Evolutionary conservation across 1,140 invertebrate species (phyloP), one percentile per base, ranked within the genome.

Genomic region (Drosophila micromelanica): DNA sequence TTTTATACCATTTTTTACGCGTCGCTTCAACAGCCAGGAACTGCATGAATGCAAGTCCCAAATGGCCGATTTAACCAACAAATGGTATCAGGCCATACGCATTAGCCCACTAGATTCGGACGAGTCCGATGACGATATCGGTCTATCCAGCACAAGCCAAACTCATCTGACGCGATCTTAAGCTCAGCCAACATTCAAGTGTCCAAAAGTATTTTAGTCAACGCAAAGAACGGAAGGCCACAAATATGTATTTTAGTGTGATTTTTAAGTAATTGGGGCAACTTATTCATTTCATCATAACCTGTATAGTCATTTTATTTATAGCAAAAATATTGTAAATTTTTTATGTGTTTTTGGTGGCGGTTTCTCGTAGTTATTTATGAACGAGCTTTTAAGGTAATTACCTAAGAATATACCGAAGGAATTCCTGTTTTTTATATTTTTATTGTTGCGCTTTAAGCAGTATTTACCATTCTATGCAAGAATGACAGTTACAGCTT

Each of bases 1-100:
- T 93, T 95, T 99, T 57, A 97, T 97, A 73, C 98, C 98, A 5
- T 98, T 99, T 92, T 99, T 99, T 91, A 99, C 98, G 1, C 93
- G 98, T 69, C 94, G 97, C 72, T 98, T 99, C 86, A 99, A 98
- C 20, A 97, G 98, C 56, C 93, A 98, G 95, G 98, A 99, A 93
- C 92, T 99, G 48, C 97, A 97, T 90, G 98, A 98, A 92, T 98
- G 98, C 85, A 97, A 98, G 90, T 97, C 96, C 49, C 97, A 98
- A 93, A 99, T 99, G 97, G 97, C 97, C 5, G 97, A 98, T 93
- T 93, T 99, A 48, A 98, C 98, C 1, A 98, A 98, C 91, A 96
- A 98, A 91, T 99, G 98, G 98, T 98, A 98, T 93, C 97, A 98
- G 91, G 97, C 97, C 0, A 97, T 98, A 65, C 93, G 97, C 61